phyloP scores from a whole-genome alignment of 2,113 vertebrate genomes.

The Hyaena hyaena region DNA sequence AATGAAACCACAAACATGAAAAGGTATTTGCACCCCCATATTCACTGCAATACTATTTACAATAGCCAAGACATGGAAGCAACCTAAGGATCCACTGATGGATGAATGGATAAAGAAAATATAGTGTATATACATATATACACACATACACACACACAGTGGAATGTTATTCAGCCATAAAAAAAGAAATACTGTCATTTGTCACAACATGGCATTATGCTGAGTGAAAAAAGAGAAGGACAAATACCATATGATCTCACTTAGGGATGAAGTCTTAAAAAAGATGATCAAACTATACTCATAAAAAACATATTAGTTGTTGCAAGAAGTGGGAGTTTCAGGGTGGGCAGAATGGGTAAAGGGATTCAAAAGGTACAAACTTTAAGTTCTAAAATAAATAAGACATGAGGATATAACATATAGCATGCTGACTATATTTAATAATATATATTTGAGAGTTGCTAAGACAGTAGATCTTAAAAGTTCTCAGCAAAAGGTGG shows the following conservation, averaged over 20 bases:
- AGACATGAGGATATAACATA: neutral
- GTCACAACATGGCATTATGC: neutral
- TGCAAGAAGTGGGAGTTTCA: neutral
- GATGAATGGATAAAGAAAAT: slow-evolving; percentile 10
- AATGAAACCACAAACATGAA: neutral
- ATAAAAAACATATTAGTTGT: neutral
- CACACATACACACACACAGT: neutral
- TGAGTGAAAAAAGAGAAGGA: neutral
- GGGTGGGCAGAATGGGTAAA: neutral
- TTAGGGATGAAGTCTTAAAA: neutral
- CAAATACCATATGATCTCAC: neutral
- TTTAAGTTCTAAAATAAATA: neutral
- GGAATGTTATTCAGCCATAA: neutral
- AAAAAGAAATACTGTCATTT: slow-evolving; percentile 8
- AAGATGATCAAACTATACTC: neutral
- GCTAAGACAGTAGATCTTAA: neutral
- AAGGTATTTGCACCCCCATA: neutral
- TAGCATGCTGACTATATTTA: neutral
- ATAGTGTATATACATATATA: neutral
- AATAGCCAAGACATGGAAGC: neutral
- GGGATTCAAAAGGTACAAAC: neutral
- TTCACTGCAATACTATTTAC: neutral
- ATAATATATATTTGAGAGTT: neutral
- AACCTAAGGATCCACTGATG: neutral
- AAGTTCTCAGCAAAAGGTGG: neutral